These are phyloP conservation scores for Cynocephalus volans DNA, from an alignment of 2,113 vertebrate species.

Conservation along the genomic window DNA sequence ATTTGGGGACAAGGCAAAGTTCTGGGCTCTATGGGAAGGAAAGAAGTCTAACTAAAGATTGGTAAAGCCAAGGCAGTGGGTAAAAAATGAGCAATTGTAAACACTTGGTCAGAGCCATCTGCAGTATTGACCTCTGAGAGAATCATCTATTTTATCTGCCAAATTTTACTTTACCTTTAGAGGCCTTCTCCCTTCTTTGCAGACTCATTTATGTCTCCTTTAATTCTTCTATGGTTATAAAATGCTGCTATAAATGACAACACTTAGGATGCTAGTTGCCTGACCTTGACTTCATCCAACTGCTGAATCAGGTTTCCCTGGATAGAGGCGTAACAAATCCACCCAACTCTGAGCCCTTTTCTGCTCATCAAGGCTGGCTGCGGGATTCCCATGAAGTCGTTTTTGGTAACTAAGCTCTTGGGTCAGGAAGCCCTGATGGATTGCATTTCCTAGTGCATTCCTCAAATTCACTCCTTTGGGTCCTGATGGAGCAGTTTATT, in stretches of 20 bases:
- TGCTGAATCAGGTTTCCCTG: not conserved
- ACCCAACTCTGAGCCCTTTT: not conserved
- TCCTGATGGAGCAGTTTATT: slow-evolving; percentile 56
- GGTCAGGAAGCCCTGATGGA: not conserved
- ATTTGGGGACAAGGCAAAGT: not conserved
- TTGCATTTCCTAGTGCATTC: slow-evolving; percentile 10
- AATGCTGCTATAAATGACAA: not conserved
- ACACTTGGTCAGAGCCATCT: not conserved
- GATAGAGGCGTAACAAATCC: not conserved
- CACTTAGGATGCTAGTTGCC: not conserved
- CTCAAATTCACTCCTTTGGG: slow-evolving; percentile 42
- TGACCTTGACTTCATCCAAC: not conserved
- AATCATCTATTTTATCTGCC: not conserved
- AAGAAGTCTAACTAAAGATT: not conserved
- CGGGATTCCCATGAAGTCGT: not conserved
- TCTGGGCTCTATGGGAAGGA: not conserved
- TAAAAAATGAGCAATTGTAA: not conserved
- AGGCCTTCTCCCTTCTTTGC: not conserved
- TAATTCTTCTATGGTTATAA: not conserved
- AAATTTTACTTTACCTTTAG: not conserved
- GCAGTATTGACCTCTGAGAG: not conserved
- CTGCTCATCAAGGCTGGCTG: not conserved
- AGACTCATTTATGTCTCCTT: not conserved
- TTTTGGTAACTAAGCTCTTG: not conserved
- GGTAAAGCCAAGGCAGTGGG: not conserved